A percentile compares a stretch with the other conserved stretches of the same genome.
Conservation (phyloP, 2,113 vertebrate species). For the Rattus rattus region DNA sequence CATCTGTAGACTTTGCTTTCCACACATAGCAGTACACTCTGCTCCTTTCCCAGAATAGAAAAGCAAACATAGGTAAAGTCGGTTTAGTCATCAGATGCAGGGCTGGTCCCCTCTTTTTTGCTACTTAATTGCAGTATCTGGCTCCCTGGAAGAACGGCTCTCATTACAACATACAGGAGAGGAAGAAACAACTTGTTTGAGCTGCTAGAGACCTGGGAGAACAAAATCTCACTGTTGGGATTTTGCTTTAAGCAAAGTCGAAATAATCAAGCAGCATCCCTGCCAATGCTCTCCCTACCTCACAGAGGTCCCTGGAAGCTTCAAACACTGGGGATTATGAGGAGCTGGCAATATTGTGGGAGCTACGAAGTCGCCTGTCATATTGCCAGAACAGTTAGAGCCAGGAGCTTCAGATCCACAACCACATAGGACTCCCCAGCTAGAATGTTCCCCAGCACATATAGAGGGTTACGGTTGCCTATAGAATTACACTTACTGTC, state of each 20-base stretch:
- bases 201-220: not conserved
- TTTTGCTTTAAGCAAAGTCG: constrained; percentile 9
- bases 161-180: not conserved
- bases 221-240: accelerated
- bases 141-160: not conserved
- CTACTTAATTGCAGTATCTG: not conserved
- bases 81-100: not conserved
- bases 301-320: not conserved
- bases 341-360: not conserved
- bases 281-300: not conserved
- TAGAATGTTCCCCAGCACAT: not conserved
- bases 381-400: not conserved
- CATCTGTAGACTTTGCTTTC: not conserved
- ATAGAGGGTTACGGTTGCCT: not conserved
- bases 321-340: not conserved
- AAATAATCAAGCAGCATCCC: not conserved
- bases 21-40: not conserved
- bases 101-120: not conserved
- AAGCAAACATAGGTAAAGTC: not conserved
- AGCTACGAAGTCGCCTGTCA: constrained; percentile 44
- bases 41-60: not conserved
- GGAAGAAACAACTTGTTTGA: not conserved
- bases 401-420: not conserved
- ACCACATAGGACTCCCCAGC: not conserved
- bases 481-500: not conserved